Conservation (phyloP, 2,113 vertebrate genomes). For the Sander lucioperca region DNA sequence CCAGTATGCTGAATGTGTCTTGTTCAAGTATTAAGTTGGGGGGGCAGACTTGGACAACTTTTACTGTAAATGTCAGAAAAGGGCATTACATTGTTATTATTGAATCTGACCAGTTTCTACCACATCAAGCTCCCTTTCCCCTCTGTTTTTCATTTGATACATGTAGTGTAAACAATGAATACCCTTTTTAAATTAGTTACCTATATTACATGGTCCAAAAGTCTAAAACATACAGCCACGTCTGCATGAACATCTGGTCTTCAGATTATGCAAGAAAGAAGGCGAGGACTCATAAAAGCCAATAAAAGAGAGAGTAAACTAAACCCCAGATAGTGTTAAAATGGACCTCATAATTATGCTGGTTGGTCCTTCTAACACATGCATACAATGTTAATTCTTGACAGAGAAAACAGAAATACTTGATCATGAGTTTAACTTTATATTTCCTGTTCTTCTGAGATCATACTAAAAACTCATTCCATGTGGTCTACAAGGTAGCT, state of each 20-base stretch:
- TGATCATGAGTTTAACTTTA: slow-evolving; percentile 36
- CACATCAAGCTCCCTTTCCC: slow-evolving; percentile 18
- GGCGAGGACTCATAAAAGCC: slow-evolving; percentile 18
- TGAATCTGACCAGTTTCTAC: slow-evolving; percentile 39
- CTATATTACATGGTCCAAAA: slow-evolving; percentile 20
- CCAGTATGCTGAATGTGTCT: slow-evolving; percentile 70
- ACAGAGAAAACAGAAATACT: slow-evolving; percentile 25
- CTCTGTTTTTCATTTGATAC: slow-evolving; percentile 33
- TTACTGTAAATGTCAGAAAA: slow-evolving; percentile 65
- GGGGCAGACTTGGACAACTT: slow-evolving; percentile 32
- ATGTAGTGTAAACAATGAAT: slow-evolving; percentile 23
- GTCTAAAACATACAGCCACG: slow-evolving; percentile 39
- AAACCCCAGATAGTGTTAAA: slow-evolving; percentile 36
- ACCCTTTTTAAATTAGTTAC: slow-evolving; percentile 32
- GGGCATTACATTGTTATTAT: slow-evolving; percentile 70
- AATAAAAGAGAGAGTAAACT: slow-evolving; percentile 12
- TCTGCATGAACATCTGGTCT: slow-evolving; percentile 22
- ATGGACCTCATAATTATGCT: slow-evolving; percentile 45
- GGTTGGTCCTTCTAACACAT: slow-evolving; percentile 37
- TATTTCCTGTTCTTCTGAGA: slow-evolving; percentile 35
- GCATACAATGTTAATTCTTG: slow-evolving; percentile 29
- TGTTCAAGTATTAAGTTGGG: slow-evolving; percentile 51
- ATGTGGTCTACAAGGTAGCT: slow-evolving; percentile 43
- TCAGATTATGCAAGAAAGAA: slow-evolving; percentile 23
- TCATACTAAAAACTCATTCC: slow-evolving; percentile 61